Percentiles rank a stretch among this genome's conserved stretches.
Conservation (phyloP, 2,113 vertebrate species). For the Myiozetetes cayanensis region DNA sequence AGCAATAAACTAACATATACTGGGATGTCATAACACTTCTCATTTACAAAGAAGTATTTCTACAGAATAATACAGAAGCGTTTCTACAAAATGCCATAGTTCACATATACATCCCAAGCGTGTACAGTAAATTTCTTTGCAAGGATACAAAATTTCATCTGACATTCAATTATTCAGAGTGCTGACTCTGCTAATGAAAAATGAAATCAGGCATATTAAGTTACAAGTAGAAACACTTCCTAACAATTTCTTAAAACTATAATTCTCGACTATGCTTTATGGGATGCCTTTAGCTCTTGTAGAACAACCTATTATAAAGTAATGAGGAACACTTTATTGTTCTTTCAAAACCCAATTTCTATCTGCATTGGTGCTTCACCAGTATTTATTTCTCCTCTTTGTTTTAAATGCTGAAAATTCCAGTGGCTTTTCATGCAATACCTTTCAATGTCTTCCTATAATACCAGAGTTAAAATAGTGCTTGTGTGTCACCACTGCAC, state of each 20-base stretch:
- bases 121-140: background rate
- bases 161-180: constrained; percentile 38
- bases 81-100: background rate
- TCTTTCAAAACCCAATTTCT: background rate
- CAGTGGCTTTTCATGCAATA: background rate
- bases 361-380: background rate
- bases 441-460: background rate
- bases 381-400: background rate
- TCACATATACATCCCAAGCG: background rate
- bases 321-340: background rate
- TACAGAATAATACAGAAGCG: background rate
- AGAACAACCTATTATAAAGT: background rate
- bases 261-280: background rate
- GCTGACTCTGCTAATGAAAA: constrained; percentile 39
- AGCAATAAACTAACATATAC: background rate
- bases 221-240: background rate
- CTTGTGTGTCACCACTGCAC: background rate
- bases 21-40: background rate
- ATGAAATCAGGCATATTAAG: constrained; percentile 10
- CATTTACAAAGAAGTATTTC: background rate
- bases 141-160: background rate
- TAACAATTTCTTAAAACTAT: background rate
- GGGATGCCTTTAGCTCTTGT: background rate
- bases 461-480: background rate
- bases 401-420: background rate